Evolutionary conservation across 2,113 vertebrate genomes (phyloP).

Genomic region (Brachionichthys hirsutus): DNA sequence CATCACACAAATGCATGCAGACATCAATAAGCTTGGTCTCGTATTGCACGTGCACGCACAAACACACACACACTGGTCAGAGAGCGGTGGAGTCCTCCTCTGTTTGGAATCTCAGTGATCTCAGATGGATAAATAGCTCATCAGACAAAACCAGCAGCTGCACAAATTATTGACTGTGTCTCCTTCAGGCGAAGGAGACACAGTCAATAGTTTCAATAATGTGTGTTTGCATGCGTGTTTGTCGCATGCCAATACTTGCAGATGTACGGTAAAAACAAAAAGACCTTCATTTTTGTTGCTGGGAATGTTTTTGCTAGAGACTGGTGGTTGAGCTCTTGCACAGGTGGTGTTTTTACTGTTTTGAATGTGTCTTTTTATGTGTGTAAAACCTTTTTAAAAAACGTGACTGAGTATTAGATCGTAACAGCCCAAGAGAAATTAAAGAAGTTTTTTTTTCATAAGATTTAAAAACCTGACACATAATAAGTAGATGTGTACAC

Average conservation of each 20-base stretch:
- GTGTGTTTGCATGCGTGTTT: not conserved
- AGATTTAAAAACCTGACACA: slow-evolving; percentile 34
- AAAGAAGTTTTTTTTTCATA: slow-evolving; percentile 12
- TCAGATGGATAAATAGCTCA: slow-evolving; percentile 1
- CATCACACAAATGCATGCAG: not conserved
- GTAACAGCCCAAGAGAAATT: slow-evolving; percentile 5
- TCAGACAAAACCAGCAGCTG: slow-evolving; percentile 24
- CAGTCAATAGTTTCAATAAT: slow-evolving; percentile 24
- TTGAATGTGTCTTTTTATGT: slow-evolving; percentile 18
- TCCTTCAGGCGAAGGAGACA: not conserved
- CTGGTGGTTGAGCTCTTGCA: slow-evolving; percentile 28
- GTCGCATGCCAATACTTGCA: slow-evolving; percentile 12
- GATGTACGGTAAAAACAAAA: slow-evolving; percentile 11
- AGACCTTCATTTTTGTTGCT: slow-evolving; percentile 26
- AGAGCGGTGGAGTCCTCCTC: not conserved
- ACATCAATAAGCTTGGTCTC: slow-evolving; percentile 5
- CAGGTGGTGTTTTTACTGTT: slow-evolving; percentile 32
- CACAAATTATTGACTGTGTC: not conserved
- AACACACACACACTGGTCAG: not conserved
- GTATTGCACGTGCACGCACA: not conserved
- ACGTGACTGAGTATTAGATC: not conserved
- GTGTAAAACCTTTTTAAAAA: slow-evolving; percentile 23
- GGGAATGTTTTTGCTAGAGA: slow-evolving; percentile 28
- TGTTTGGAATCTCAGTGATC: slow-evolving; percentile 36
- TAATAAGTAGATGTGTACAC: slow-evolving; percentile 56